Percentiles rank a stretch among this genome's conserved stretches.
phyloP scores from a whole-genome alignment of 2,113 vertebrate species.

The Hydrolagus affinis region DNA sequence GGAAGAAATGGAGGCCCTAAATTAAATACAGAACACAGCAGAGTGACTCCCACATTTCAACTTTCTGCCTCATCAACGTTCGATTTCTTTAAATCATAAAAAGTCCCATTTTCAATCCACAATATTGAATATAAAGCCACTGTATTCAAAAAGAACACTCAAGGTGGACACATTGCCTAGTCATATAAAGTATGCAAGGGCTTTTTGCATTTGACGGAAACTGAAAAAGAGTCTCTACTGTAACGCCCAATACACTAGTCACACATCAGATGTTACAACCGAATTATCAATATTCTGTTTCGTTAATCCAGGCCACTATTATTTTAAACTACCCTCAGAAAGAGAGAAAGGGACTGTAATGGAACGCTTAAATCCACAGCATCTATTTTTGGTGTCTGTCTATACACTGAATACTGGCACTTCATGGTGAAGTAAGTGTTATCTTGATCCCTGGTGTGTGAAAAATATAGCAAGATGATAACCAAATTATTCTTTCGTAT shows the following conservation, averaged over 20 bases:
- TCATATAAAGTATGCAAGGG: neutral
- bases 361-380: too few species aligned
- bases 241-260: constrained; percentile 9
- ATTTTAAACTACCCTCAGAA: neutral
- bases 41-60: neutral
- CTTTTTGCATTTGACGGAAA: constrained; percentile 1
- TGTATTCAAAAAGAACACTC: neutral
- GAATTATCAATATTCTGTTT: neutral
- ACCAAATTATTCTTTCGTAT: neutral
- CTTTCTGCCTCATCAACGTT: constrained; percentile 8
- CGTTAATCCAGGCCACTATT: neutral
- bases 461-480: neutral
- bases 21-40: neutral
- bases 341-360: neutral
- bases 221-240: neutral
- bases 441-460: neutral
- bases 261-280: neutral
- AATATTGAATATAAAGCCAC: neutral
- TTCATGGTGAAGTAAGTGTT: neutral
- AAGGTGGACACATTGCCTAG: neutral
- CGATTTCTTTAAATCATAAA: neutral
- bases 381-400: neutral
- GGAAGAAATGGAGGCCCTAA: neutral
- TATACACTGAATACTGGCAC: neutral
- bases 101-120: too few species aligned